Percentiles rank a stretch among this genome's conserved stretches.
phyloP scores from a whole-genome alignment of 2,888 invertebrate species.

The Tachina fera region DNA sequence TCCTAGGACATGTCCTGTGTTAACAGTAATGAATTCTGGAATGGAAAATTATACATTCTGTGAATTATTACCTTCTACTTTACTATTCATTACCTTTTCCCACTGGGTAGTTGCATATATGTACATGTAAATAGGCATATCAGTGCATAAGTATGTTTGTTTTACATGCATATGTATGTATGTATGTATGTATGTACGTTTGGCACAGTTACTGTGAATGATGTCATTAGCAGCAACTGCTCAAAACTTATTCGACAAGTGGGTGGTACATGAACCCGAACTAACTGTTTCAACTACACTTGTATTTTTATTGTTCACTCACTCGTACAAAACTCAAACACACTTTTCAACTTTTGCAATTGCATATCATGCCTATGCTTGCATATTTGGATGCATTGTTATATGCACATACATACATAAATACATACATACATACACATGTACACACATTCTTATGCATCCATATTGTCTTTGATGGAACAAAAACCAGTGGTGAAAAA shows the following conservation, averaged over 20 bases:
- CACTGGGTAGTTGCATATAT: no score
- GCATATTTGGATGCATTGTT: constrained; percentile 17
- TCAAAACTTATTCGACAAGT: constrained; percentile 34
- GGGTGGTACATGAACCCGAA: constrained; percentile 57
- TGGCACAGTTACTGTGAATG: constrained; percentile 47
- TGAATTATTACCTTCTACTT: no score
- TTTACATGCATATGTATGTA: no score
- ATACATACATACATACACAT: constrained; percentile 21
- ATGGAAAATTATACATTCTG: no score
- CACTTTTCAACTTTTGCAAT: constrained; percentile 15
- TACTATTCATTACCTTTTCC: no score
- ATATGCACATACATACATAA: background rate
- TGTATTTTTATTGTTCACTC: constrained; percentile 15
- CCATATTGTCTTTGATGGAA: constrained; percentile 14
- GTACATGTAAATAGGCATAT: no score
- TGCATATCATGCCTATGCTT: constrained; percentile 28
- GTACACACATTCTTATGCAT: constrained; percentile 26
- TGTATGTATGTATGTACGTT: background rate
- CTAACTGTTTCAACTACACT: constrained; percentile 37
- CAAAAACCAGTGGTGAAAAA: constrained; percentile 16
- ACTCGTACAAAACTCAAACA: constrained; percentile 21
- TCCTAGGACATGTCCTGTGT: no score
- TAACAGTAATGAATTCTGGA: no score
- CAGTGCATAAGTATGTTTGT: background rate
- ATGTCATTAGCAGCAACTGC: constrained; percentile 59